A percentile compares a stretch with the other conserved stretches of the same genome.
Conservation (phyloP, 2,113 vertebrate genomes). For the Hoplias malabaricus region DNA sequence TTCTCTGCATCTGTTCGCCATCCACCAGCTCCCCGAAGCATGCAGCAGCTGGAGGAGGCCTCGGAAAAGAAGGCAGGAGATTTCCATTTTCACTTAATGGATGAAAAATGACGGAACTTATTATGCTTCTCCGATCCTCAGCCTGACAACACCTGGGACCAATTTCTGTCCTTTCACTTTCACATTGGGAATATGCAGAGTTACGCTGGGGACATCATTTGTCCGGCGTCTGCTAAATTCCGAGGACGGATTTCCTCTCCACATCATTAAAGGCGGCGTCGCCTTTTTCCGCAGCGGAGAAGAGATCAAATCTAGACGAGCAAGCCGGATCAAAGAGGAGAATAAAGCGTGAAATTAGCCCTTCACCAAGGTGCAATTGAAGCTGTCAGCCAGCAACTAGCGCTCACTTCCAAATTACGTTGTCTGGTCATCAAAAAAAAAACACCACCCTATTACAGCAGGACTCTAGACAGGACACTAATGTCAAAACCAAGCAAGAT, state of each 20-base stretch:
- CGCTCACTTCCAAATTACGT: slow-evolving; percentile 21
- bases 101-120: slow-evolving; percentile 14
- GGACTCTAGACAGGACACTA: slow-evolving; percentile 18
- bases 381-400: slow-evolving; percentile 13
- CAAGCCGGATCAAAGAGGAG: slow-evolving; percentile 57
- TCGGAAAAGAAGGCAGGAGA: not conserved
- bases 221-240: slow-evolving; percentile 11
- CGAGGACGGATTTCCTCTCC: not conserved
- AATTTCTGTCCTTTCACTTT: not conserved
- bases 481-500: slow-evolving; percentile 3
- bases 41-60: slow-evolving; percentile 5
- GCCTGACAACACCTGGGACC: slow-evolving; percentile 4
- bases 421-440: slow-evolving; percentile 34
- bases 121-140: slow-evolving; percentile 7
- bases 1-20: not conserved
- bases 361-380: slow-evolving; percentile 19
- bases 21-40: not conserved
- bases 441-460: slow-evolving; percentile 39
- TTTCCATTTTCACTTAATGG: slow-evolving; percentile 14
- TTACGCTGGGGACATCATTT: slow-evolving; percentile 4
- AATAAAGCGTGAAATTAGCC: slow-evolving; percentile 47
- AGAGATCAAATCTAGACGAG: slow-evolving; percentile 65
- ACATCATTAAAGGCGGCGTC: slow-evolving; percentile 36
- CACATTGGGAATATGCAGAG: not conserved
- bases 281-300: not conserved